These are phyloP conservation scores for Tenthredo amoena DNA, from an alignment of 2,888 invertebrate genomes.

Conservation along the genomic window DNA sequence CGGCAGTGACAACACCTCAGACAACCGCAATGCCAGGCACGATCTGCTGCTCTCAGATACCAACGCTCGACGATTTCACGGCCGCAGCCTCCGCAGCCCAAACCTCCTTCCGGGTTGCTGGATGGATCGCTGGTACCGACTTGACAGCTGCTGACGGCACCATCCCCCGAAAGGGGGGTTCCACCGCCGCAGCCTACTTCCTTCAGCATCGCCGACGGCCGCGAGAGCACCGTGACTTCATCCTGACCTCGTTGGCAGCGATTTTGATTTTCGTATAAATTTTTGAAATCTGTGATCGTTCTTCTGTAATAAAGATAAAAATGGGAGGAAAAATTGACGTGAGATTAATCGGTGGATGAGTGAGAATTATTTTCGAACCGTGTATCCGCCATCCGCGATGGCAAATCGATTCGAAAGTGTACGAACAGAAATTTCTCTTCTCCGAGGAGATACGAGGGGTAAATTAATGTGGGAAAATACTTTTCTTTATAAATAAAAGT, in stretches of 20 bases:
- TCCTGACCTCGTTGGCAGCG: slow-evolving; percentile 52
- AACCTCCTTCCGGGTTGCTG: slow-evolving; percentile 66
- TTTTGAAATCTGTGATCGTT: neutral
- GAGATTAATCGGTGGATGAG: neutral
- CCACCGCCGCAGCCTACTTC: slow-evolving; percentile 80
- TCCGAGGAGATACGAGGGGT: neutral
- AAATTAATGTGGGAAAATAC: slow-evolving; percentile 36
- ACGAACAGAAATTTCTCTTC: neutral
- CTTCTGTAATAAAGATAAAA: neutral
- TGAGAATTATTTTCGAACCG: too few relatives aligned
- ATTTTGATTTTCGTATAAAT: neutral
- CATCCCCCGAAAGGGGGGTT: slow-evolving; percentile 80
- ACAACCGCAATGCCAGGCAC: slow-evolving; percentile 94
- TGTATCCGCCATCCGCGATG: neutral
- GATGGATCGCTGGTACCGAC: slow-evolving; percentile 68
- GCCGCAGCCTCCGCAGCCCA: slow-evolving; percentile 82
- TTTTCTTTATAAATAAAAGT: neutral
- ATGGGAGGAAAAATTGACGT: neutral
- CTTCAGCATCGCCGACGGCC: slow-evolving; percentile 81
- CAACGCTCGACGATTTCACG: slow-evolving; percentile 82
- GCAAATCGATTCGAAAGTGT: neutral
- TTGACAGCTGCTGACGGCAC: slow-evolving; percentile 77
- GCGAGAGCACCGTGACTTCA: slow-evolving; percentile 58
- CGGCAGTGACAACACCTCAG: slow-evolving; percentile 92
- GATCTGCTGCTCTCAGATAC: slow-evolving; percentile 91